These are phyloP conservation scores for Zaprionus inermis DNA, from an alignment of 1,140 invertebrate genomes.

Conservation along the genomic window DNA sequence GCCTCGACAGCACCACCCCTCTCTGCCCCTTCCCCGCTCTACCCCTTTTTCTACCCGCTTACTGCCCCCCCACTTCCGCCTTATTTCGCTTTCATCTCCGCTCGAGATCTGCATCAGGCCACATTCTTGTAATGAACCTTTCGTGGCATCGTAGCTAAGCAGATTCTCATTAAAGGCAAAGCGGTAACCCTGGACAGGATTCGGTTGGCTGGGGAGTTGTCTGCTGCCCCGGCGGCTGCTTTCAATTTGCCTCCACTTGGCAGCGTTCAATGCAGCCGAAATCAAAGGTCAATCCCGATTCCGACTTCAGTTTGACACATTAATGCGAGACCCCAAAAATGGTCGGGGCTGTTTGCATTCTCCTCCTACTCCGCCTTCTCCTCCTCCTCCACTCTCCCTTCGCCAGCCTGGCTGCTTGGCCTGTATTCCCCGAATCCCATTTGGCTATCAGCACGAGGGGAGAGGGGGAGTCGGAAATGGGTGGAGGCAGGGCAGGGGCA, in stretches of 20 bases:
- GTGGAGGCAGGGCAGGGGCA: background rate
- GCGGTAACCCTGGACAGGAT: background rate
- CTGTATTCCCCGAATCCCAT: conserved; percentile 75
- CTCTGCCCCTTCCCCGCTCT: background rate
- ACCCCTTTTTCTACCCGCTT: background rate
- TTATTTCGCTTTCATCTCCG: background rate
- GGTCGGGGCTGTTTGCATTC: background rate
- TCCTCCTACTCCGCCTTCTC: background rate
- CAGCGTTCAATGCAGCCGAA: conserved; percentile 43
- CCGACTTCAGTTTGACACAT: conserved; percentile 66
- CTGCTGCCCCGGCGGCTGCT: background rate
- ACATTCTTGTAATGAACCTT: conserved; percentile 20
- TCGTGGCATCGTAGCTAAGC: background rate
- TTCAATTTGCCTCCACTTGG: conserved; percentile 13
- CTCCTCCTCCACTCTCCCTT: too few relatives aligned
- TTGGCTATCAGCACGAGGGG: conserved; percentile 68
- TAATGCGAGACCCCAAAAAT: conserved; percentile 46
- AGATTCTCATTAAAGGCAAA: conserved; percentile 25
- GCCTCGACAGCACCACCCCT: background rate
- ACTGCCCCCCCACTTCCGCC: background rate
- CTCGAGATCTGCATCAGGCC: conserved; percentile 2
- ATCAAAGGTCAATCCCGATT: conserved; percentile 59
- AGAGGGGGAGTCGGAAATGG: background rate
- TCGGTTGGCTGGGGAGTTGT: background rate
- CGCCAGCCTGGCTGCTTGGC: background rate